Evolutionary conservation across 2,113 vertebrate genomes (phyloP), one percentile per base, ranked within the genome.

Genomic region (Carollia perspicillata): DNA sequence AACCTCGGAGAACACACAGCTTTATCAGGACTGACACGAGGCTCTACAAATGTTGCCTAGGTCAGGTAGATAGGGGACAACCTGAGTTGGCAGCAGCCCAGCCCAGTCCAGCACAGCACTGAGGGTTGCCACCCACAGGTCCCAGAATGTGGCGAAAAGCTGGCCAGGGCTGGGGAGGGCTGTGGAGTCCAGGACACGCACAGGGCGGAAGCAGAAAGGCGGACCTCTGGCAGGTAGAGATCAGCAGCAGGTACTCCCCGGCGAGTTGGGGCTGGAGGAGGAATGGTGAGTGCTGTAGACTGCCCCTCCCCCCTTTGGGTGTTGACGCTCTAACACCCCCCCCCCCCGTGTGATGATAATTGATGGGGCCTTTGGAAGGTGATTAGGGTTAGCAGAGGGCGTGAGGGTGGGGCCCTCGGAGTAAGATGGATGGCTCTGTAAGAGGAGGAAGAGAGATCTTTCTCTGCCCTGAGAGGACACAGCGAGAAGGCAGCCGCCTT

Each of bases 31-130:
- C 69, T 2, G 28, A 47, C 51, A 5, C 0, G 20, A 86, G 58
- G 58, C 66, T 58, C 26, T 37, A 5, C 47, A 60, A 13, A 33
- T 18, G 4, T 23, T 37, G 33, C 33, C 28, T 20, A 2, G 26
- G 1, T 13, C 23, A 10, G 18, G 55, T 84, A 60, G 35, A 44
- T 6, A 47, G 1, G 14, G 8, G 9, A 40, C 0, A 0, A 74
- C 18, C 26, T 33, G 30, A 65, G 7, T 91, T 23, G 10, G 68
- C 35, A 8, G 40, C 53, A 35, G 66, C 49, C 49, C 49, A 44
- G 84, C 5, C 11, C 23, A 33, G 33, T 17, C 6, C 53, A 35
- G 11, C 66, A 2, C 11, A 23, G 44, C 37, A 30, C n/a, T n/a
- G 66, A 16, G 33, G 42, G 20, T 10, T 33, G 20, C 1, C 2